A percentile compares a stretch with the other conserved stretches of the same genome.
Conservation (phyloP, 1,140 invertebrate genomes). For the Eurosta solidaginis region DNA sequence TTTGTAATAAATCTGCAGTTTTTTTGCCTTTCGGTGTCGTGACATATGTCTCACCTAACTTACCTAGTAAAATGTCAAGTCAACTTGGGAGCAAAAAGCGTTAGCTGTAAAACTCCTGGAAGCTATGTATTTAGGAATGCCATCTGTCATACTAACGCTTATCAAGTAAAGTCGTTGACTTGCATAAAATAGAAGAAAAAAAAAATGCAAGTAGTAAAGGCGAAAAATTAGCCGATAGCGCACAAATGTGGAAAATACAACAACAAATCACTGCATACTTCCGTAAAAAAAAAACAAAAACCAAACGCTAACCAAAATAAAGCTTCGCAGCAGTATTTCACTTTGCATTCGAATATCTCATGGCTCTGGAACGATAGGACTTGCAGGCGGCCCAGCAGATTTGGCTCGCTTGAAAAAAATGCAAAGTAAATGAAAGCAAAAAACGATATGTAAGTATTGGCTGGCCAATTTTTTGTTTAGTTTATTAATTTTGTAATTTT, state of each 20-base stretch:
- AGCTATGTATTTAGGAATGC: conserved; percentile 4
- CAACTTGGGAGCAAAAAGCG: too few relatives aligned
- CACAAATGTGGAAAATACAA: background rate
- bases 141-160: conserved; percentile 6
- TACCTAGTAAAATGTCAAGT: background rate
- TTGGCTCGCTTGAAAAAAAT: background rate
- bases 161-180: conserved; percentile 19
- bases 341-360: conserved; percentile 20
- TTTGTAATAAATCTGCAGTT: background rate
- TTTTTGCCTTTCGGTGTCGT: background rate
- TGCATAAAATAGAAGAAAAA: background rate
- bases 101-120: background rate
- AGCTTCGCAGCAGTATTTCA: background rate
- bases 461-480: conserved; percentile 20
- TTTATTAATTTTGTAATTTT: conserved; percentile 12
- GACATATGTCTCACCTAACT: background rate
- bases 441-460: conserved; percentile 16
- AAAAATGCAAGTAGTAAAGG: too few relatives aligned
- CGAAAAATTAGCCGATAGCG: too few relatives aligned
- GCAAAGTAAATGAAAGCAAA: background rate
- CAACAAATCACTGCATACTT: background rate
- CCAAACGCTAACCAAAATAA: too few relatives aligned
- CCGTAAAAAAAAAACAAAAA: background rate
- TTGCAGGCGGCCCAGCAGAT: too few relatives aligned
- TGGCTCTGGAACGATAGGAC: background rate